Evolutionary conservation across 2,888 invertebrate genomes (phyloP).

Genomic region (Crioceris asparagi): DNA sequence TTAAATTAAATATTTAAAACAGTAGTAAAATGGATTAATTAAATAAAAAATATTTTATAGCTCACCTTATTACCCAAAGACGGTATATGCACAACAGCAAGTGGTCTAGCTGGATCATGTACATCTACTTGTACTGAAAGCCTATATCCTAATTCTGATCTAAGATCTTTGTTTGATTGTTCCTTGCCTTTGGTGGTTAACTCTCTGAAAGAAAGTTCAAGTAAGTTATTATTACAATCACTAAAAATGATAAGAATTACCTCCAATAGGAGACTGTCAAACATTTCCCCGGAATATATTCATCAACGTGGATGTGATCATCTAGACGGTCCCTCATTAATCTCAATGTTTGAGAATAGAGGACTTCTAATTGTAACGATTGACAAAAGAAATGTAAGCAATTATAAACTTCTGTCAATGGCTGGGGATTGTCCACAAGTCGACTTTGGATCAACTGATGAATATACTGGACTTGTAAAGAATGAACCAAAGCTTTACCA

Average conservation of each 20-base stretch:
- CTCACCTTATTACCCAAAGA: slow-evolving; percentile 54
- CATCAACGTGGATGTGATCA: slow-evolving; percentile 81
- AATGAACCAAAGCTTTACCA: slow-evolving; percentile 92
- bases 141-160: slow-evolving; percentile 79
- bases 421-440: slow-evolving; percentile 67
- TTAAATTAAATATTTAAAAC: no score
- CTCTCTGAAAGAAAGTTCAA: slow-evolving; percentile 35
- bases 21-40: no score
- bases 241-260: slow-evolving; percentile 33
- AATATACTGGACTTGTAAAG: slow-evolving; percentile 84
- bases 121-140: slow-evolving; percentile 82
- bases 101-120: slow-evolving; percentile 64
- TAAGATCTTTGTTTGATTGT: slow-evolving; percentile 46
- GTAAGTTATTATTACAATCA: background rate
- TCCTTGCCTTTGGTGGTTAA: slow-evolving; percentile 43
- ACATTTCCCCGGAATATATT: slow-evolving; percentile 80
- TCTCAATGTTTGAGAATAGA: slow-evolving; percentile 81
- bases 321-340: slow-evolving; percentile 81
- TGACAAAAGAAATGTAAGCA: slow-evolving; percentile 89
- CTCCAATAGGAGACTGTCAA: slow-evolving; percentile 94
- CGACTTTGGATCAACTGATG: slow-evolving; percentile 90
- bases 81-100: slow-evolving; percentile 59
- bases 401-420: slow-evolving; percentile 72
- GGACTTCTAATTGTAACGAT: slow-evolving; percentile 82
- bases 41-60: no score